phyloP scores from a whole-genome alignment of 2,888 invertebrate species.

The Subacronicta megacephala region DNA sequence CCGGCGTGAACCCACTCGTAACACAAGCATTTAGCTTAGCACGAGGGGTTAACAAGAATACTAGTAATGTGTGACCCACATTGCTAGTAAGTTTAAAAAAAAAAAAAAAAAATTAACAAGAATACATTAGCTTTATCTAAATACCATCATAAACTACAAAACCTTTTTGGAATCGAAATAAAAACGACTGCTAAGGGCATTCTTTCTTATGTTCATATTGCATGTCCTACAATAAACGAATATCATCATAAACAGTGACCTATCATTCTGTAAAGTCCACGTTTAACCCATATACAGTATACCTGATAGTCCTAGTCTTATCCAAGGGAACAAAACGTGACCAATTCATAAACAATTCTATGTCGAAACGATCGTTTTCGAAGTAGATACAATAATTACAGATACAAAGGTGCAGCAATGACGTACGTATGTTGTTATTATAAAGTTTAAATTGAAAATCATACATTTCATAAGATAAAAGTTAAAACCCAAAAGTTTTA shows the following conservation, averaged over 20 bases:
- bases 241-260: conserved; percentile 7
- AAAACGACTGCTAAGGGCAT: background rate
- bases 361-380: conserved; percentile 17
- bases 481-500: background rate
- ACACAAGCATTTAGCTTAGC: no score
- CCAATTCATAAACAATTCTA: conserved; percentile 34
- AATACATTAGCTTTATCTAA: no score
- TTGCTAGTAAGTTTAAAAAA: no score
- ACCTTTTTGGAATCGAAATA: no score
- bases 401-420: conserved; percentile 9
- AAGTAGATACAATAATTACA: conserved; percentile 9
- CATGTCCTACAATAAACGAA: conserved; percentile 7
- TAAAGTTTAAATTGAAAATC: background rate
- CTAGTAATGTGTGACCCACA: no score
- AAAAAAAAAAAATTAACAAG: no score
- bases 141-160: no score
- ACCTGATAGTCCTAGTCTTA: conserved; percentile 16
- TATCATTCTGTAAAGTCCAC: conserved; percentile 12
- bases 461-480: background rate
- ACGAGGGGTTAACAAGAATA: no score
- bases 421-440: background rate
- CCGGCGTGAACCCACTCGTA: no score
- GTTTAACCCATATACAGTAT: conserved; percentile 35
- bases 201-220: background rate
- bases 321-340: conserved; percentile 35